A percentile compares a stretch with the other conserved stretches of the same genome.
Conservation (phyloP, 2,888 invertebrate species). For the Linyphia triangularis region DNA sequence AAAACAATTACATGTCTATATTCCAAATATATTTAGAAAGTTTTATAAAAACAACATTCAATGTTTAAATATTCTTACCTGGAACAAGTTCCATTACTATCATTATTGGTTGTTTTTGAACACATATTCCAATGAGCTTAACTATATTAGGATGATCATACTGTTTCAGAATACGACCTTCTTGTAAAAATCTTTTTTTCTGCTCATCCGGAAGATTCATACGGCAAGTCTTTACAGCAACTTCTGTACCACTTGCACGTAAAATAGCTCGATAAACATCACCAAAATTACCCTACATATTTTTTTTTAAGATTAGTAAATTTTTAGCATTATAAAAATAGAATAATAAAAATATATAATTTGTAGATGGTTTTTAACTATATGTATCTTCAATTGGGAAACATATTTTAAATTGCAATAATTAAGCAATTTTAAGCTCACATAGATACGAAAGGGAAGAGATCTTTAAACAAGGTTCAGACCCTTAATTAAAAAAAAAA, state of each 20-base stretch:
- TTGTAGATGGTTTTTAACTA: not conserved
- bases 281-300: constrained; percentile 94
- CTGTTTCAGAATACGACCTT: constrained; percentile 96
- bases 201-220: constrained; percentile 95
- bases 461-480: too few relatives aligned
- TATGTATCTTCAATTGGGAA: not conserved
- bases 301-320: constrained; percentile 26
- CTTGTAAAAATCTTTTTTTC: constrained; percentile 95
- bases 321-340: not conserved
- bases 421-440: not conserved
- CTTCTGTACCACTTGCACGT: constrained; percentile 88
- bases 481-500: too few relatives aligned
- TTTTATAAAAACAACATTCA: not conserved
- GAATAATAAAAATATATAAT: not conserved
- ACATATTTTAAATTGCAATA: not conserved
- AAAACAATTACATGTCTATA: too few relatives aligned
- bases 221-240: constrained; percentile 97
- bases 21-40: too few relatives aligned
- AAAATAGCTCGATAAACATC: constrained; percentile 96
- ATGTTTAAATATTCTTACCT: constrained; percentile 81
- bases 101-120: constrained; percentile 98
- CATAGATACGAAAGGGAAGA: too few relatives aligned
- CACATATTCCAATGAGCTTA: constrained; percentile 96
- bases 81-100: constrained; percentile 98
- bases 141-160: constrained; percentile 98